A percentile compares a stretch with the other conserved stretches of the same genome.
These are phyloP conservation scores for Trichopoda pennipes DNA, from an alignment of 2,888 invertebrate genomes.

Conservation along the genomic window DNA sequence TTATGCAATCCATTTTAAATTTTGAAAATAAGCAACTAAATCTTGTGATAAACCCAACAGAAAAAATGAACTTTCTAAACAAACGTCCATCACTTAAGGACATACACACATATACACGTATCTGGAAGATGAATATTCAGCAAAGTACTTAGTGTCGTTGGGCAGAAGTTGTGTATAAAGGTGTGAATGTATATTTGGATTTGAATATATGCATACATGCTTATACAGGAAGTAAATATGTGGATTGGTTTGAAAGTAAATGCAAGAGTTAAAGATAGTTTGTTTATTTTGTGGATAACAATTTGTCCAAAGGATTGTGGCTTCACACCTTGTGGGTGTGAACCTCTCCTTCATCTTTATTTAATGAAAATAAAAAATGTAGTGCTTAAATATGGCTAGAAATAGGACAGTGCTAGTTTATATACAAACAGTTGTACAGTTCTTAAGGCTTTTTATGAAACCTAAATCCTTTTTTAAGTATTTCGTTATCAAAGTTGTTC, in stretches of 20 bases:
- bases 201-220: no score
- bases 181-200: neutral
- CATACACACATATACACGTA: conserved; percentile 12
- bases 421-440: conserved; percentile 14
- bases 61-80: conserved; percentile 22
- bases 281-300: conserved; percentile 69
- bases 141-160: conserved; percentile 25
- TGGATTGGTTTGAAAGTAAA: conserved; percentile 49
- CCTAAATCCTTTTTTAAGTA: conserved; percentile 70
- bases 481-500: conserved; percentile 69
- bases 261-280: conserved; percentile 66
- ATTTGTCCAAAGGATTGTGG: conserved; percentile 69
- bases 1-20: conserved; percentile 59
- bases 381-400: neutral
- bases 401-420: neutral
- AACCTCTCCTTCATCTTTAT: conserved; percentile 14
- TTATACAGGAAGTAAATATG: conserved; percentile 15
- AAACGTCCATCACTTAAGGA: conserved; percentile 43
- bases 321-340: conserved; percentile 62
- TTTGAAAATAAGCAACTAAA: conserved; percentile 19
- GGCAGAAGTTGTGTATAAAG: neutral
- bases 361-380: neutral
- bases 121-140: conserved; percentile 41
- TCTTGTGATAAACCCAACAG: conserved; percentile 16
- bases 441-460: conserved; percentile 61